Evolutionary conservation across 2,113 vertebrate genomes (phyloP), one percentile per base, ranked within the genome.

Genomic region (Myrmecophaga tridactyla): DNA sequence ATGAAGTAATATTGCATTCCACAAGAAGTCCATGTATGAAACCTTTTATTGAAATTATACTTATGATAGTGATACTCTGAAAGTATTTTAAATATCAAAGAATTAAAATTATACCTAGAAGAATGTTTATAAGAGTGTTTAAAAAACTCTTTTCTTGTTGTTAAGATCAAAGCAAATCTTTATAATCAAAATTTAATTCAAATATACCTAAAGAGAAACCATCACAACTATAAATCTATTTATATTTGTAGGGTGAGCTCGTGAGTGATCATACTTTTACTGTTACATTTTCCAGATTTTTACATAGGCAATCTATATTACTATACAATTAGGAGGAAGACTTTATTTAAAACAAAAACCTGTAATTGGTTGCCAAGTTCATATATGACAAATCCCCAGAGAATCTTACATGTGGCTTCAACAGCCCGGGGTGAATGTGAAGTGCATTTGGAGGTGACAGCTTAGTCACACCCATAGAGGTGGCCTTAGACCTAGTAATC

Each of bases 211-310:
- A 82, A 80, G 70, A 78, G 23, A 53, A 70, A 81, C 27, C 8
- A 67, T 56, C 25, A 43, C 48, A 91, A 75, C 78, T 92, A 69
- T 58, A 63, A 87, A 95, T 43, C 36, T 80, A 82, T 23, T 90
- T 7, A 29, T 7, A 75, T 29, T 75, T 75, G 25, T 75, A 75
- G 4, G 53, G 34, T 65, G 18, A 2, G 53, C 7, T 80, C 51
- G 25, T 48, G 25, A 87, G 25, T 31, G 11, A 75, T 56, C 31
- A 4, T 20, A 20, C 12, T 65, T 27, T 53, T 34, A 31, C 83
- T 43, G 60, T 67, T 75, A 41, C 21, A 21, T 58, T 86, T 48
- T 78, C 11, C 21, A 46, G 34, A 51, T 86, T 96, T 48, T 88
- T 86, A 43, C 20, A 27, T 18, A 72, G 10, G 36, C 21, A 29